Percentiles rank a stretch among this genome's conserved stretches.
Evolutionary conservation across 2,113 vertebrate species (phyloP).

Genomic region (Python bivittatus): DNA sequence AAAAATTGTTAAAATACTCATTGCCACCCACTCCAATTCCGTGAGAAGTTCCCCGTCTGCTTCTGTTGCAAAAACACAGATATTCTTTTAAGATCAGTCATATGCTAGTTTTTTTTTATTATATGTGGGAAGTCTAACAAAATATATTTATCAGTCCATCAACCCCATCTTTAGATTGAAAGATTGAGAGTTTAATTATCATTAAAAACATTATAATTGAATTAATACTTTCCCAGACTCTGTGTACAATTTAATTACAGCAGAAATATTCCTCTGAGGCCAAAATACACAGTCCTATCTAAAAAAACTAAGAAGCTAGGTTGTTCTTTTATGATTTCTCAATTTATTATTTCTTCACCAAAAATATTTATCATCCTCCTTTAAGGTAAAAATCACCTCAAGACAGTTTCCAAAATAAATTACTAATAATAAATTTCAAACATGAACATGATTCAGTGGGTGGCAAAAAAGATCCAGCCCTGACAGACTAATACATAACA

Average conservation of each 20-base stretch:
- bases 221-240: constrained; percentile 3
- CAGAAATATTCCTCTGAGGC: constrained; percentile 35
- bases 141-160: constrained; percentile 10
- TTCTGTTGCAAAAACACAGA: constrained; percentile 18
- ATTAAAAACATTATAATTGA: constrained; percentile 35
- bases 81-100: constrained; percentile 2
- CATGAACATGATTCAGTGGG: background rate
- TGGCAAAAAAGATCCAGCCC: background rate
- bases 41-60: background rate
- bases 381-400: background rate
- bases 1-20: background rate
- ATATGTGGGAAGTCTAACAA: constrained; percentile 29
- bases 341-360: background rate
- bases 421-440: background rate
- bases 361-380: background rate
- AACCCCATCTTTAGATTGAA: constrained; percentile 40
- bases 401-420: background rate
- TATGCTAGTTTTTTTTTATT: constrained; percentile 11
- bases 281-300: constrained; percentile 21
- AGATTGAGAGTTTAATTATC: constrained; percentile 25
- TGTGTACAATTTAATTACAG: background rate
- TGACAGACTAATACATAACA: background rate
- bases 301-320: background rate
- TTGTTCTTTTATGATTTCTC: background rate
- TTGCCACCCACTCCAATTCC: background rate